Evolutionary conservation across 2,113 vertebrate genomes (phyloP).

Genomic region (Nansenia antarctica): DNA sequence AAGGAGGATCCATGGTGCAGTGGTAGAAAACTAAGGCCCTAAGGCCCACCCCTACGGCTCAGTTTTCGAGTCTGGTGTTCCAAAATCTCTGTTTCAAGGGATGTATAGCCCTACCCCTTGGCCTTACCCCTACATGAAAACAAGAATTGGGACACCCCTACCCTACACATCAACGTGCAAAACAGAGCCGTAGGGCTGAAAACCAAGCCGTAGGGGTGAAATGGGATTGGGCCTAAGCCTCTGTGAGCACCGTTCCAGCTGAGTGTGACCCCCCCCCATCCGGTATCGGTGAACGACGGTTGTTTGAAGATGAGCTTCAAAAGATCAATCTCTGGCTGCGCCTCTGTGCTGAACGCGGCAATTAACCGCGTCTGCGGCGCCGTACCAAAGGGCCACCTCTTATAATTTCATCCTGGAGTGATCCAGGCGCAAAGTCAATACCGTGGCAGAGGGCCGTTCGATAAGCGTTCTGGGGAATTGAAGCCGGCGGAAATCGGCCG

Average conservation of each 20-base stretch:
- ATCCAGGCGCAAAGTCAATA: constrained; percentile 53
- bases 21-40: constrained; percentile 24
- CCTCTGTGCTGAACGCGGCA: constrained; percentile 11
- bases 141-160: too few species aligned
- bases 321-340: constrained; percentile 1
- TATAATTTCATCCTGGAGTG: constrained; percentile 14
- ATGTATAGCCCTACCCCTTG: too few species aligned
- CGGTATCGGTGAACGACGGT: not conserved
- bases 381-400: constrained; percentile 9
- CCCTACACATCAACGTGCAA: too few species aligned
- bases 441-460: constrained; percentile 31
- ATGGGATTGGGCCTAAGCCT: too few species aligned
- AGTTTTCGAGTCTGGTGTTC: too few species aligned
- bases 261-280: not conserved
- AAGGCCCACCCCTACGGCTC: too few species aligned
- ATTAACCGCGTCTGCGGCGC: constrained; percentile 8
- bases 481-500: constrained; percentile 19
- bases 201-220: too few species aligned
- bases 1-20: not conserved
- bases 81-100: too few species aligned
- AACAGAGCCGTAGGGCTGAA: too few species aligned
- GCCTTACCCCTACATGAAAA: too few species aligned
- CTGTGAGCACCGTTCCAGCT: too few species aligned
- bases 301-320: constrained; percentile 6
- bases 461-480: constrained; percentile 38